Percentiles rank a stretch among this genome's conserved stretches.
phyloP scores from a whole-genome alignment of 2,797 vertebrate species.

The Syndactyla subalaris region DNA sequence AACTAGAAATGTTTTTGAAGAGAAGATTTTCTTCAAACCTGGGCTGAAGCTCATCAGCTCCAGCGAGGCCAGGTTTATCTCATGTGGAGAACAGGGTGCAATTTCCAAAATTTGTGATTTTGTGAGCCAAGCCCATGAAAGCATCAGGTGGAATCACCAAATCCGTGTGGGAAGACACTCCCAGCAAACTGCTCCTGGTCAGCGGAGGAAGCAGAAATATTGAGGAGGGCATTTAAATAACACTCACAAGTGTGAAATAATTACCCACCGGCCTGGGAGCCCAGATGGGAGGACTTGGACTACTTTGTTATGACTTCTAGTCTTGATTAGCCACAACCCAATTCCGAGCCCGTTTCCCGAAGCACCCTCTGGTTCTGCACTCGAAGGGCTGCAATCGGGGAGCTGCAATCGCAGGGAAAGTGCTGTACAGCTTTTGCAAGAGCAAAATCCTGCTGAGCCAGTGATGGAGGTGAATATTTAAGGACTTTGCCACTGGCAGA shows the following conservation, averaged over 20 bases:
- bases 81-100: fast-evolving
- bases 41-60: not conserved
- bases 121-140: not conserved
- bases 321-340: not conserved
- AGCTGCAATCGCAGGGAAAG: slow-evolving; percentile 21
- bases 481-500: slow-evolving; percentile 25
- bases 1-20: not conserved
- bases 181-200: not conserved
- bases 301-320: not conserved
- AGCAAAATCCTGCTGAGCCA: slow-evolving; percentile 49
- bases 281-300: not conserved
- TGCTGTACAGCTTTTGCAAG: not conserved
- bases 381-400: not conserved
- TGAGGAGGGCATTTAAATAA: not conserved
- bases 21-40: not conserved
- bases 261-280: not conserved
- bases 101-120: not conserved
- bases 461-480: slow-evolving; percentile 53
- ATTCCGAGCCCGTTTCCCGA: not conserved
- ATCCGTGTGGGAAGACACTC: fast-evolving
- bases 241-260: not conserved
- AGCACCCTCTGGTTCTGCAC: slow-evolving; percentile 8
- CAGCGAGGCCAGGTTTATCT: not conserved
- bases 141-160: not conserved
- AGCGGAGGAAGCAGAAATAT: not conserved